These are phyloP conservation scores for Rhynchomys soricoides DNA, from an alignment of 2,113 vertebrate genomes.

Conservation along the genomic window DNA sequence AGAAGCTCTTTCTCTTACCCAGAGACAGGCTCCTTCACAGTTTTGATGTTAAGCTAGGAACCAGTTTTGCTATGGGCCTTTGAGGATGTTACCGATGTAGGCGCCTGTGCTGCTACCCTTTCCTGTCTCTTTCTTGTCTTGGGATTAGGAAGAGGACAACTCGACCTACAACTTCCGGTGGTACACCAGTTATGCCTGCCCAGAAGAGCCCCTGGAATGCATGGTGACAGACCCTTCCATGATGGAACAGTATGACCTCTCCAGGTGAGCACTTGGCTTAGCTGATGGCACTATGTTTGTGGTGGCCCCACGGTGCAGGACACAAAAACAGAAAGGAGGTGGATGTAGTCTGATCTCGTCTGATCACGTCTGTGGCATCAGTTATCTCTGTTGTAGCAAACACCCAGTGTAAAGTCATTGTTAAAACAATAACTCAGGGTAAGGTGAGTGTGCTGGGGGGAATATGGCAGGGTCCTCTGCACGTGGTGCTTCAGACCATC, in stretches of 20 bases:
- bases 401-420: not conserved
- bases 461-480: rapidly evolving
- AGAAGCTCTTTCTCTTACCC: not conserved
- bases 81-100: not conserved
- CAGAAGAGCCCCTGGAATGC: conserved; percentile 93
- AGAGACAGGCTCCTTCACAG: not conserved
- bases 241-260: conserved; percentile 95
- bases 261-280: conserved; percentile 87
- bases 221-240: conserved; percentile 91
- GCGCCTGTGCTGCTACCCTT: no score
- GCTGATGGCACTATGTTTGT: rapidly evolving
- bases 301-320: not conserved
- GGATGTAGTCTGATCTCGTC: no score
- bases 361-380: rapidly evolving
- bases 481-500: rapidly evolving
- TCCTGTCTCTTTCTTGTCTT: not conserved
- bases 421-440: rapidly evolving
- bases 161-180: conserved; percentile 96
- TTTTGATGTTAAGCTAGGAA: not conserved
- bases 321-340: not conserved
- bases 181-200: conserved; percentile 97
- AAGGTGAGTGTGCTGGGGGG: not conserved
- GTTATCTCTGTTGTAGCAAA: not conserved
- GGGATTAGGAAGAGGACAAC: conserved; percentile 89
- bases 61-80: not conserved